Evolutionary conservation across 2,797 vertebrate species (phyloP).

Genomic region (Falco biarmicus): DNA sequence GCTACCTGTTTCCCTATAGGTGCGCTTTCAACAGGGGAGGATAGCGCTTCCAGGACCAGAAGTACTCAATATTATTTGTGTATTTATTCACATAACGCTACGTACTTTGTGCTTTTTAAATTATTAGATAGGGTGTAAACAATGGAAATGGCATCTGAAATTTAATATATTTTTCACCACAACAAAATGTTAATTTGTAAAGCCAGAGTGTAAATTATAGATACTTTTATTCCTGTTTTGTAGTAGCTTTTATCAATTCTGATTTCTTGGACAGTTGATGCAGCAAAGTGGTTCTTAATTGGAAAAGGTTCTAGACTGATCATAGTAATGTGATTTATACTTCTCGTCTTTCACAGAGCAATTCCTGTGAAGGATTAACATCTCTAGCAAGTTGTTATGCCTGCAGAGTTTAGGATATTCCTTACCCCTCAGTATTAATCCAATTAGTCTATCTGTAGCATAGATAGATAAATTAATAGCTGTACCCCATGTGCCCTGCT

Average conservation of each 20-base stretch:
- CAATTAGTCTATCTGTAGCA: background rate
- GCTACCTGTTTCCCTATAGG: background rate
- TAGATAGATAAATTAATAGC: background rate
- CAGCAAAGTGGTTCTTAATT: background rate
- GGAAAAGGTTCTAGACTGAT: background rate
- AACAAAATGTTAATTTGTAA: background rate
- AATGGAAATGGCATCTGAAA: background rate
- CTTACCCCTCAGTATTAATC: background rate
- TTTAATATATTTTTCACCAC: background rate
- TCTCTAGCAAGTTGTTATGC: background rate
- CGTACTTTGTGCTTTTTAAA: background rate
- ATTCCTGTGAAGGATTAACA: conserved; percentile 14
- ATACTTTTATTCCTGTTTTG: background rate
- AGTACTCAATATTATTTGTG: background rate
- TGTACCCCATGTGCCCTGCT: background rate
- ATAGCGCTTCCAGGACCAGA: background rate
- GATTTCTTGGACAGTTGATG: background rate
- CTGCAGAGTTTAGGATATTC: background rate
- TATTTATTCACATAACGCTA: background rate
- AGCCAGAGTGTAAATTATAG: background rate
- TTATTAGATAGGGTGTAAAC: background rate
- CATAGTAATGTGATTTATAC: background rate
- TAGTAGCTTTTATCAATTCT: background rate
- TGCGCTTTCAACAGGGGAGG: background rate
- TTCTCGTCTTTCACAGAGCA: background rate